A percentile compares a stretch with the other conserved stretches of the same genome.
Conservation (phyloP, 23 tunicate species). For the Trididemnum nubilum region DNA sequence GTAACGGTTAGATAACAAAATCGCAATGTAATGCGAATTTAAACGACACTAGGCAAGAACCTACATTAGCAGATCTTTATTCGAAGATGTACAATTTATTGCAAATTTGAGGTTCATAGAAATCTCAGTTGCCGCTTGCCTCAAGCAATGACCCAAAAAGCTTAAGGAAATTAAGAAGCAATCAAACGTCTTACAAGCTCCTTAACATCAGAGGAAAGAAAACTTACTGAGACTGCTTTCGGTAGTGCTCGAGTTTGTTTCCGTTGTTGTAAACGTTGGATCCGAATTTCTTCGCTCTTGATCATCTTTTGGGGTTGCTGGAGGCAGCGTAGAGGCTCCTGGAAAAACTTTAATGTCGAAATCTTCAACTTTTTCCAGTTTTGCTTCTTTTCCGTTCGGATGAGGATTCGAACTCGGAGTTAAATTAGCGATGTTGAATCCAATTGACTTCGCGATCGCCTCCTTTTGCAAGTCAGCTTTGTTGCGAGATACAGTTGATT, state of each 20-base stretch:
- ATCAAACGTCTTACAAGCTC: too few relatives aligned
- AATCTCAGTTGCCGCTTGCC: too few relatives aligned
- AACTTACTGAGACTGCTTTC: too few relatives aligned
- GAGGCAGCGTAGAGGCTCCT: background rate
- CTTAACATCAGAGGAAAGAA: too few relatives aligned
- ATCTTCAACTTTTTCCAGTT: constrained; percentile 65
- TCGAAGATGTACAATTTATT: too few relatives aligned
- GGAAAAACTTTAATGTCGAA: constrained; percentile 78
- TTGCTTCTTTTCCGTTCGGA: background rate
- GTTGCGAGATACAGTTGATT: background rate
- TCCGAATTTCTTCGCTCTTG: background rate
- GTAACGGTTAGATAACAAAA: too few relatives aligned
- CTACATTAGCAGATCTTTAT: too few relatives aligned
- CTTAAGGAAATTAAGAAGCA: too few relatives aligned
- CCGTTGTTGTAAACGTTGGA: background rate
- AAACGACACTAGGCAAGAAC: too few relatives aligned
- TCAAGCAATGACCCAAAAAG: too few relatives aligned
- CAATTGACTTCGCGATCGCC: constrained; percentile 77
- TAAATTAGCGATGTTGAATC: constrained; percentile 43
- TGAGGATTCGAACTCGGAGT: background rate
- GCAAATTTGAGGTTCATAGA: too few relatives aligned
- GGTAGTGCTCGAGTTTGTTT: background rate
- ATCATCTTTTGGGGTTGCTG: background rate
- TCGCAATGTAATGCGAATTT: too few relatives aligned
- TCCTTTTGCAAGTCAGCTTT: constrained; percentile 14